Conservation (phyloP, 1,140 invertebrate genomes). For the Acromyrmex charruanus region DNA sequence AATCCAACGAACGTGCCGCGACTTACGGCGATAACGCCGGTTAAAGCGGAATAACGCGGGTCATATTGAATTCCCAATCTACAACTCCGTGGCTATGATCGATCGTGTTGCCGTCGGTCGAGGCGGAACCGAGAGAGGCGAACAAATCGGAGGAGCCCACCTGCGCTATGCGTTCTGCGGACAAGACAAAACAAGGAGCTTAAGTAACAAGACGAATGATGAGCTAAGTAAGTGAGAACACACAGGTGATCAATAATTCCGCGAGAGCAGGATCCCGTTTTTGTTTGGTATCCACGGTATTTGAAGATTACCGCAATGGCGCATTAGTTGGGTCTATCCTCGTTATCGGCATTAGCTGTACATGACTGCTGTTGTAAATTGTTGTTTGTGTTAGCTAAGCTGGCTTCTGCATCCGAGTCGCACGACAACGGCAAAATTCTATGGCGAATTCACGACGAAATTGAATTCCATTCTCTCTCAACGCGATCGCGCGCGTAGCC, state of each 20-base stretch:
- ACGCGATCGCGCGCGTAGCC: background rate
- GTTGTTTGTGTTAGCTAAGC: conserved; percentile 38
- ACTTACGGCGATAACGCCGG: conserved; percentile 60
- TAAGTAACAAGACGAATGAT: conserved; percentile 43
- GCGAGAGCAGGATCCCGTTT: conserved; percentile 25
- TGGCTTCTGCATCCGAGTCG: background rate
- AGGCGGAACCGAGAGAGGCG: conserved; percentile 51
- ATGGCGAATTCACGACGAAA: background rate
- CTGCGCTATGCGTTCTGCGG: conserved; percentile 23
- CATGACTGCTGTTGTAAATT: conserved; percentile 32
- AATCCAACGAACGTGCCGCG: conserved; percentile 49
- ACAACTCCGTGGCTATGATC: conserved; percentile 63
- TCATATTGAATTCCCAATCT: conserved; percentile 64
- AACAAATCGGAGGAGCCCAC: conserved; percentile 47
- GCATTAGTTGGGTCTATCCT: conserved; percentile 27
- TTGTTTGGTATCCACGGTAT: conserved; percentile 3
- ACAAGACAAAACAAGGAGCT: conserved; percentile 53
- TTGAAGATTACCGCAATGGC: conserved; percentile 45
- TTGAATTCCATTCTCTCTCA: background rate
- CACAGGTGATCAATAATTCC: conserved; percentile 53
- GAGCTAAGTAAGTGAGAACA: conserved; percentile 55
- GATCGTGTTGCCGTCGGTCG: conserved; percentile 59
- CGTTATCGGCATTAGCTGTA: conserved; percentile 29
- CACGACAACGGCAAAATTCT: conserved; percentile 11
- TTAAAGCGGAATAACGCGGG: conserved; percentile 66